Evolutionary conservation across 2,797 vertebrate genomes (phyloP).

Genomic region (Anas acuta): DNA sequence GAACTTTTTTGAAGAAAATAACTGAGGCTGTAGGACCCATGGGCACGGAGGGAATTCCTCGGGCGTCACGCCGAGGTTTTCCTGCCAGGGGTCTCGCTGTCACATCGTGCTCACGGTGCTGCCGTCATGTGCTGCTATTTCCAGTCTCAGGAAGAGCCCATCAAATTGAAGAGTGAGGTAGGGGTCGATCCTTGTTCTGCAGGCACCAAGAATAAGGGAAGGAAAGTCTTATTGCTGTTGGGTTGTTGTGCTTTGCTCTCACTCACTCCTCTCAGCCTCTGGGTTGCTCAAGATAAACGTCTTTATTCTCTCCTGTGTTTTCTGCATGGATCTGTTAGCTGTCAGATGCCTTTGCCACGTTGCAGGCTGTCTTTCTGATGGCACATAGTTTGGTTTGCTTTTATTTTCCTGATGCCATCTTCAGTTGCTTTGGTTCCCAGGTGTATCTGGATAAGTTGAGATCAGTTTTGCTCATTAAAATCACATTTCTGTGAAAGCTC

Average conservation of each 20-base stretch:
- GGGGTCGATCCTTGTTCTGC: neutral
- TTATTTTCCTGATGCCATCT: neutral
- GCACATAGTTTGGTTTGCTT: neutral
- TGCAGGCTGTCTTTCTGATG: neutral
- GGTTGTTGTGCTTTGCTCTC: neutral
- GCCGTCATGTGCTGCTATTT: neutral
- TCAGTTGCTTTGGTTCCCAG: neutral
- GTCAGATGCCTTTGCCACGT: neutral
- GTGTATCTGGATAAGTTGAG: neutral
- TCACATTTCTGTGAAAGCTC: neutral
- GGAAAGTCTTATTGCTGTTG: neutral
- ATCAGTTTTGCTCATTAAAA: neutral
- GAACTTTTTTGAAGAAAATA: slow-evolving; percentile 6
- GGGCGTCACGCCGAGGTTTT: slow-evolving; percentile 12
- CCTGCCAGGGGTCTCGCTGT: slow-evolving; percentile 14
- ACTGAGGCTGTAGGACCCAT: neutral
- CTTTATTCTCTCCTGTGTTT: neutral
- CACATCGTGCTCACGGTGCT: neutral
- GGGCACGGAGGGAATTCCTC: slow-evolving; percentile 33
- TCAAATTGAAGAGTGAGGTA: neutral
- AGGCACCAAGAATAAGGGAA: neutral
- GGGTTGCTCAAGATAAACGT: neutral
- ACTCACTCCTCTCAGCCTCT: neutral
- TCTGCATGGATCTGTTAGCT: neutral
- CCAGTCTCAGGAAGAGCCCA: neutral